Evolutionary conservation across 1,140 invertebrate genomes (phyloP), one percentile per base, ranked within the genome.

Genomic region (Carposina sasakii): DNA sequence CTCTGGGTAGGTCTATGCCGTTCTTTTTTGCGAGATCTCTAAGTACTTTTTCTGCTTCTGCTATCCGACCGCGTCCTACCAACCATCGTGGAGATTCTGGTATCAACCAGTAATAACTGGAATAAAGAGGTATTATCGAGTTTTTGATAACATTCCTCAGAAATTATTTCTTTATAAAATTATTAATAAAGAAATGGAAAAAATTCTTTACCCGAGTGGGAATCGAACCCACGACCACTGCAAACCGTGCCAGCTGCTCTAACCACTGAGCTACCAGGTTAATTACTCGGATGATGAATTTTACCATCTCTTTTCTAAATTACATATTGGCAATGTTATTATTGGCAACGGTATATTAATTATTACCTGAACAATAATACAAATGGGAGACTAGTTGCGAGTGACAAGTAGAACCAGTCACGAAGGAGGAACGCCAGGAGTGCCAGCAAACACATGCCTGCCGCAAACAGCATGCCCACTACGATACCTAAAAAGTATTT

Each of bases 31-130:
- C 93, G 9, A 93, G 92, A 43, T 87, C 88, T 47, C 90, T 82
- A 1, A 96, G 63, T 1, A 95, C 88, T 44, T 87, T 83, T 47
- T 93, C 90, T 0, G 94, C 93, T 53, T 92, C 89, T 23, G 90
- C 89, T 19, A 93, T 87, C 44, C 89, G 88, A 0, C 93, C 92
- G 40, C 90, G 87, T 0, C 92, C 89, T 1, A 95, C 76, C n/a
- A 96, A 81, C 94, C 94, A 96, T 46, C 94, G 86, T 0, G 94
- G 94, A 19, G 93, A 94, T 78, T 96, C 94, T 23, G 94, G 92
- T 65, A 96, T 86, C 3, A 93, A 71, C 90, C 91, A 93, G 61
- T 90, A 91, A 60, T 90, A 92, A 33, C 85, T 86, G 54, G 17
- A 73, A 75, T 8, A 87, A n/a, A n/a, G n/a, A n/a, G n/a, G n/a